These are phyloP conservation scores for Hydropotes inermis DNA, from an alignment of 2,113 vertebrate genomes.

Conservation along the genomic window DNA sequence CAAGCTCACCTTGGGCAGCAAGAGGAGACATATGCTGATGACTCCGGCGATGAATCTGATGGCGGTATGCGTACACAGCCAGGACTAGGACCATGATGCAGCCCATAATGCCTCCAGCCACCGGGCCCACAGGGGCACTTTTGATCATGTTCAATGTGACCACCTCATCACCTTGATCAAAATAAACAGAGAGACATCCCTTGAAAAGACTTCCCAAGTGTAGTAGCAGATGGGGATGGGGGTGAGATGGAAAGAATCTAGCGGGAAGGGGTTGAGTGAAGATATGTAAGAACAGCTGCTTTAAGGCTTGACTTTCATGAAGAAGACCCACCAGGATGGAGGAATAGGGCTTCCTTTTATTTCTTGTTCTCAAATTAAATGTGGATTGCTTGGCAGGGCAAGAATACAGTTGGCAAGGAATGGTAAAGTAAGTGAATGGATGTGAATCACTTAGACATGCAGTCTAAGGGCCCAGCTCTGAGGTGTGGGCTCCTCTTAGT, in stretches of 20 bases:
- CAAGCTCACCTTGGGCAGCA: conserved; percentile 92
- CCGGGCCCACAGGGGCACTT: conserved; percentile 95
- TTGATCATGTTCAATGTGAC: conserved; percentile 97
- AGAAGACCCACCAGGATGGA: rapidly evolving
- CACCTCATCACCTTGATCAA: conserved; percentile 91
- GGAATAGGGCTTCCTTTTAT: not conserved
- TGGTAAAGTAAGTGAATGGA: not conserved
- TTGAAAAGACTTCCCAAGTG: not conserved
- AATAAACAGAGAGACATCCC: not conserved
- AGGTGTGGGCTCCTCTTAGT: rapidly evolving
- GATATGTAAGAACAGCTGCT: not conserved
- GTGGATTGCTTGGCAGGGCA: not conserved
- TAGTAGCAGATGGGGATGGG: not conserved
- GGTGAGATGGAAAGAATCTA: not conserved
- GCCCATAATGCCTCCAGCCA: conserved; percentile 98
- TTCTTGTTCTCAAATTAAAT: not conserved
- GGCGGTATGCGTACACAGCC: conserved; percentile 96
- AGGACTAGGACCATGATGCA: conserved; percentile 98
- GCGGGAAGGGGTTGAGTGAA: not conserved
- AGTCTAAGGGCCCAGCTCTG: not conserved
- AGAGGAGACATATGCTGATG: conserved; percentile 99
- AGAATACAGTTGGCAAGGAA: not conserved
- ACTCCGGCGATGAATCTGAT: conserved; percentile 96
- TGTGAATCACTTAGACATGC: too few species aligned
- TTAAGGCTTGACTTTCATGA: not conserved